Evolutionary conservation across 2,888 invertebrate genomes (phyloP).

Genomic region (Parthenolecanium corni): DNA sequence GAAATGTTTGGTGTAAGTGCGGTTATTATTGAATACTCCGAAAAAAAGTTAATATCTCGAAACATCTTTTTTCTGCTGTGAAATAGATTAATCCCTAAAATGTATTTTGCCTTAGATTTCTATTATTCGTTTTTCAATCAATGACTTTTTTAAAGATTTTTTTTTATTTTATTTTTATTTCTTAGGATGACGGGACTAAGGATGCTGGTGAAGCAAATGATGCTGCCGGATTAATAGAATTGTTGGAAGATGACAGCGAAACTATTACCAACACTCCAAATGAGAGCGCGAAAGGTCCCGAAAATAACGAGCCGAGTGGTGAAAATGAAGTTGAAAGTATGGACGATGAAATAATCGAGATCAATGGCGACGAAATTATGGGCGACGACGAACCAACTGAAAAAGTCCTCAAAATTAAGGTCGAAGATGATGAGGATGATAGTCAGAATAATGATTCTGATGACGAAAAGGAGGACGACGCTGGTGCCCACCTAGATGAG

Average conservation of each 20-base stretch:
- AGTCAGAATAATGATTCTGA: conserved; percentile 31
- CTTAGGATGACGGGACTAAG: not conserved
- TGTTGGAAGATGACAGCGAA: conserved; percentile 11
- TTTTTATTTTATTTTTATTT: no score
- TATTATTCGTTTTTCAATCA: no score
- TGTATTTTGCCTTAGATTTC: no score
- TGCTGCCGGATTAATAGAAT: conserved; percentile 8
- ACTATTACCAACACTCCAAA: not conserved
- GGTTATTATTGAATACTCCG: no score
- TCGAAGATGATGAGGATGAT: conserved; percentile 35
- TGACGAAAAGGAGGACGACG: conserved; percentile 31
- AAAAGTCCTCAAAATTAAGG: not conserved
- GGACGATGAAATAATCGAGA: conserved; percentile 31
- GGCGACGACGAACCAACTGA: conserved; percentile 30
- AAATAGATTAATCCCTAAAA: no score
- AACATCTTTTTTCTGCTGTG: no score
- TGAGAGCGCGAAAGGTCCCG: not conserved
- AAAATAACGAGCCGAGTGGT: not conserved
- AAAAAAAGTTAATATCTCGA: no score
- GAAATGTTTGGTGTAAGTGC: no score
- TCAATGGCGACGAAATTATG: conserved; percentile 36
- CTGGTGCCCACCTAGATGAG: conserved; percentile 33
- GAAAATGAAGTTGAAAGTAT: conserved; percentile 21
- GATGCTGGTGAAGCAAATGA: conserved; percentile 1
- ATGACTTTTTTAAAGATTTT: no score